phyloP scores from a whole-genome alignment of 92 coral and sea anemone genomes.

The Umimayanthus kanabou region DNA sequence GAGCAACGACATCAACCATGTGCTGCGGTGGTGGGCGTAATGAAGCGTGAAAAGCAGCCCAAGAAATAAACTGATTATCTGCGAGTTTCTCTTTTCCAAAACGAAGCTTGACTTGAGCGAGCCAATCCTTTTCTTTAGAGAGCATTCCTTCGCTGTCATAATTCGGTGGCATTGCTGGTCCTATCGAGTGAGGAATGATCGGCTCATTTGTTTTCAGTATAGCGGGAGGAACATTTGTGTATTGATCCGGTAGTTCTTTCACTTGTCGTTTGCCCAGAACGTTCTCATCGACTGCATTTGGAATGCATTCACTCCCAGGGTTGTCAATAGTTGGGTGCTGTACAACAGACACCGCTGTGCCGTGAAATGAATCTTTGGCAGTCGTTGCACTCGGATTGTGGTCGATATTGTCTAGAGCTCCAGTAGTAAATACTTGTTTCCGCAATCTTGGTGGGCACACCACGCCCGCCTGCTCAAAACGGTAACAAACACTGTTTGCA shows the following conservation, averaged over 20 bases:
- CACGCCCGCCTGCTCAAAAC: constrained; percentile 55
- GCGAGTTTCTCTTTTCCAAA: constrained; percentile 45
- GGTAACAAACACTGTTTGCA: constrained; percentile 30
- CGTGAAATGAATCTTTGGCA: constrained; percentile 34
- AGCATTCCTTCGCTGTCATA: constrained; percentile 29
- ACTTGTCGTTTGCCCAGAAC: constrained; percentile 24
- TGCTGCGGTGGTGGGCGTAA: constrained; percentile 32
- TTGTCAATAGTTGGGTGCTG: constrained; percentile 34
- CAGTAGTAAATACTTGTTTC: constrained; percentile 26
- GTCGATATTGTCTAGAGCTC: not conserved
- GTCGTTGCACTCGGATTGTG: not conserved
- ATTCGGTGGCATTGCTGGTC: constrained; percentile 46
- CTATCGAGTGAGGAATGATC: constrained; percentile 44
- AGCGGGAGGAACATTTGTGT: constrained; percentile 47
- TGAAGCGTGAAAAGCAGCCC: constrained; percentile 62
- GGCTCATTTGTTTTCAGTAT: constrained; percentile 39
- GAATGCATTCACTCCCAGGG: constrained; percentile 39
- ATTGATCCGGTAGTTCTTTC: constrained; percentile 47
- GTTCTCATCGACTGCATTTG: constrained; percentile 34
- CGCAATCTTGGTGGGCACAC: constrained; percentile 41
- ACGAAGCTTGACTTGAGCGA: constrained; percentile 32
- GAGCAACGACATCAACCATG: constrained; percentile 40
- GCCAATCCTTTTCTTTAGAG: constrained; percentile 44
- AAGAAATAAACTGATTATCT: constrained; percentile 45
- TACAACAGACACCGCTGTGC: constrained; percentile 32